Evolutionary conservation across 2,113 vertebrate species (phyloP).

Genomic region (Arenaria interpres): DNA sequence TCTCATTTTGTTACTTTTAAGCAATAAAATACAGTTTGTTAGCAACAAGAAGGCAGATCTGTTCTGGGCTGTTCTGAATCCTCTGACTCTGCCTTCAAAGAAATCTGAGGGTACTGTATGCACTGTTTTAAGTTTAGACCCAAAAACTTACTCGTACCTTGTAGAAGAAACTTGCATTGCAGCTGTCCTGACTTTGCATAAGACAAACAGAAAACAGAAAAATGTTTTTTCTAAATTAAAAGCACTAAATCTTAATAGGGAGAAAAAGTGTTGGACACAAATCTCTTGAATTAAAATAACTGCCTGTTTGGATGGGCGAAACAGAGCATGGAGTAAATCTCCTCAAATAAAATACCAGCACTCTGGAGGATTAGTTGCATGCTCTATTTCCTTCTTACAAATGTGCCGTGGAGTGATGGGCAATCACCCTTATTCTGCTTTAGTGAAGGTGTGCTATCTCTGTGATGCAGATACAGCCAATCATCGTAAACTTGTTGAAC

Average conservation of each 20-base stretch:
- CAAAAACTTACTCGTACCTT: not conserved
- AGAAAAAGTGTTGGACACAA: not conserved
- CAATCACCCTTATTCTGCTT: conserved; percentile 17
- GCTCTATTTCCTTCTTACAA: conserved; percentile 66
- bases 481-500: conserved; percentile 13
- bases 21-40: not conserved
- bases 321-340: conserved; percentile 72
- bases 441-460: conserved; percentile 45
- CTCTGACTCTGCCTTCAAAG: not conserved
- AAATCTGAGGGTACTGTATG: not conserved
- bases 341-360: conserved; percentile 60
- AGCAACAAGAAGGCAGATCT: not conserved
- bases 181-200: not conserved
- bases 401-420: conserved; percentile 42
- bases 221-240: not conserved
- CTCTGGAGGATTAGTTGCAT: conserved; percentile 63
- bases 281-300: conserved; percentile 59
- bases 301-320: conserved; percentile 45
- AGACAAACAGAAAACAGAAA: not conserved
- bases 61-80: not conserved
- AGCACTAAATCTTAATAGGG: not conserved
- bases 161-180: not conserved
- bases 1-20: not conserved
- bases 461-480: conserved; percentile 16
- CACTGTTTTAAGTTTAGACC: not conserved